Evolutionary conservation across 1,140 invertebrate species (phyloP).

Genomic region (Frieseomelitta varia): DNA sequence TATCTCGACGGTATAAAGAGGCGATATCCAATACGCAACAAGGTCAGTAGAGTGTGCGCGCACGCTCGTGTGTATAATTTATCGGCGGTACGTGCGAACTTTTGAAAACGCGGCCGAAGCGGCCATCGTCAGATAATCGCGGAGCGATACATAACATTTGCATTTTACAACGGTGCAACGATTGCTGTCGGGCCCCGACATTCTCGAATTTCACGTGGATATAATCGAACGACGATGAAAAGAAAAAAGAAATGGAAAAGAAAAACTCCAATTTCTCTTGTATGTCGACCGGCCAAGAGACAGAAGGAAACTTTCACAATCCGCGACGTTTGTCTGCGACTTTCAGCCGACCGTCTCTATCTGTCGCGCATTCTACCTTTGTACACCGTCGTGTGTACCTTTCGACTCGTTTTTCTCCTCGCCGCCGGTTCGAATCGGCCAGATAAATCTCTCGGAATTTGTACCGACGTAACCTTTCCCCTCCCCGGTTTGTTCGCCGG

Average conservation of each 20-base stretch:
- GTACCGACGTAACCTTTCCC: background rate
- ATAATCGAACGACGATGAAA: background rate
- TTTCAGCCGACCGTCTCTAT: background rate
- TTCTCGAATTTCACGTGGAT: background rate
- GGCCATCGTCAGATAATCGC: constrained; percentile 15
- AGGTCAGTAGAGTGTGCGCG: background rate
- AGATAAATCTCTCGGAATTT: background rate
- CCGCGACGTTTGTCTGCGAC: constrained; percentile 3
- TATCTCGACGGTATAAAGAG: background rate
- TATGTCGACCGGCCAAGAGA: background rate
- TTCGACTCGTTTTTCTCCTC: background rate
- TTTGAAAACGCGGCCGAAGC: background rate
- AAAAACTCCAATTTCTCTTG: constrained; percentile 2
- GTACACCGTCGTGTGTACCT: background rate
- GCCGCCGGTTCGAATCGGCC: background rate
- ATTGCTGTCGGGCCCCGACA: no score
- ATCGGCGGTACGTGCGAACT: background rate
- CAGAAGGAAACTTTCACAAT: constrained; percentile 20
- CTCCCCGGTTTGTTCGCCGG: background rate
- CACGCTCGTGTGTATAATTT: constrained; percentile 8
- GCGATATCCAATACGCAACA: constrained; percentile 7
- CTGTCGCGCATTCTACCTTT: background rate
- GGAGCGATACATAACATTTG: background rate
- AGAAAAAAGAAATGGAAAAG: no score
- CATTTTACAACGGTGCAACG: background rate